Evolutionary conservation across 2,113 vertebrate genomes (phyloP).

Genomic region (Rhinogobius similis): DNA sequence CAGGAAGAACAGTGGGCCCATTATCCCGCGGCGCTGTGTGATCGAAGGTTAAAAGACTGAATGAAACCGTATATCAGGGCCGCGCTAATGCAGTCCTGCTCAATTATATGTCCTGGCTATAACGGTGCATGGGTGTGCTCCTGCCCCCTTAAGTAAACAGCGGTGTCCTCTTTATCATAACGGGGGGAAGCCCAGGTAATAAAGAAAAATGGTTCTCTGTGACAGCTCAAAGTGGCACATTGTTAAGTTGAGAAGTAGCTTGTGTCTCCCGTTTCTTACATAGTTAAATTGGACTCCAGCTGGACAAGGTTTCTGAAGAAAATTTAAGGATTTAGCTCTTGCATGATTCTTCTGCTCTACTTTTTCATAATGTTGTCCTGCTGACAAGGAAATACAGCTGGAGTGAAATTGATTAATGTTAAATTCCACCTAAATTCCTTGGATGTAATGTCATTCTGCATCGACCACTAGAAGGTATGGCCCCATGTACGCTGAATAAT

Average conservation of each 20-base stretch:
- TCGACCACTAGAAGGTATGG: not conserved
- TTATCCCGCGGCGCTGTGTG: constrained; percentile 34
- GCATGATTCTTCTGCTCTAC: not conserved
- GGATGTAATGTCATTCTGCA: not conserved
- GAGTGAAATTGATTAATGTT: not conserved
- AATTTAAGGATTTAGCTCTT: not conserved
- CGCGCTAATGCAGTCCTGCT: constrained; percentile 21
- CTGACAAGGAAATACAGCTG: not conserved
- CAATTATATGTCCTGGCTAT: constrained; percentile 15
- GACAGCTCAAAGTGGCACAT: constrained; percentile 39
- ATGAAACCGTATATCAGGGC: constrained; percentile 41
- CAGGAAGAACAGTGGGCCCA: constrained; percentile 25
- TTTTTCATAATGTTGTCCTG: not conserved
- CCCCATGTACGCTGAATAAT: not conserved
- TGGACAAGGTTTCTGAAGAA: not conserved
- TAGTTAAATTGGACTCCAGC: not conserved
- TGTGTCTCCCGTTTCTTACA: not conserved
- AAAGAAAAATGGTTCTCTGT: constrained; percentile 30
- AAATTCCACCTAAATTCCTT: not conserved
- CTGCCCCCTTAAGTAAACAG: constrained; percentile 17
- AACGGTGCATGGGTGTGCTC: constrained; percentile 15
- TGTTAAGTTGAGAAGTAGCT: constrained; percentile 56
- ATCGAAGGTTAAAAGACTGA: constrained; percentile 41
- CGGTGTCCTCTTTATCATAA: constrained; percentile 31
- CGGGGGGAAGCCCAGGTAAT: constrained; percentile 29